These are phyloP conservation scores for Sardinella longiceps DNA, from an alignment of 2,797 vertebrate genomes.

Conservation along the genomic window DNA sequence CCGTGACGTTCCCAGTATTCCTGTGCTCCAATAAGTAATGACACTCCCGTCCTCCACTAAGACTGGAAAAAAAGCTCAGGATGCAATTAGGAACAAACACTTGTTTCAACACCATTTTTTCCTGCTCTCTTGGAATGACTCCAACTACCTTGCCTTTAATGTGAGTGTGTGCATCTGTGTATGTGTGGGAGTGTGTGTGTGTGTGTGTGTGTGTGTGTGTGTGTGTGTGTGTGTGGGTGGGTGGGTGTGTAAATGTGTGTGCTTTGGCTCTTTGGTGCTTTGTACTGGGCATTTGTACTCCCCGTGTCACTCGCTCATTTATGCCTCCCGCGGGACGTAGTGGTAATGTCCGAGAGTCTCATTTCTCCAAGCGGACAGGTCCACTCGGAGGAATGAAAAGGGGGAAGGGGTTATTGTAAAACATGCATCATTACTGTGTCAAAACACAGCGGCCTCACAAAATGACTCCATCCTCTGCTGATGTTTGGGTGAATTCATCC, in stretches of 20 bases:
- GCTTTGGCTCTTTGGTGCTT: slow-evolving; percentile 30
- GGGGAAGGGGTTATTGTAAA: slow-evolving; percentile 72
- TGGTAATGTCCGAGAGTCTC: slow-evolving; percentile 75
- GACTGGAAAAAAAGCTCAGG: slow-evolving; percentile 57
- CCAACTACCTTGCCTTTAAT: slow-evolving; percentile 52
- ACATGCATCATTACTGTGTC: slow-evolving; percentile 77
- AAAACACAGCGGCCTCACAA: slow-evolving; percentile 70
- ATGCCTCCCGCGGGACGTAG: slow-evolving; percentile 69
- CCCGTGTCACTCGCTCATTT: slow-evolving; percentile 65
- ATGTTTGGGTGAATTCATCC: slow-evolving; percentile 71
- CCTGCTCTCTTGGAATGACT: slow-evolving; percentile 55
- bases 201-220: neutral
- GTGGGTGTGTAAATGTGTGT: slow-evolving; percentile 5
- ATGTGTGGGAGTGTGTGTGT: neutral
- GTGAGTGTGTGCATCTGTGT: neutral
- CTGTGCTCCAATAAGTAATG: slow-evolving; percentile 68
- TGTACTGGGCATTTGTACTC: slow-evolving; percentile 38
- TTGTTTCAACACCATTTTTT: slow-evolving; percentile 47
- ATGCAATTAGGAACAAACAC: slow-evolving; percentile 72
- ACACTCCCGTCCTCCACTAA: slow-evolving; percentile 65
- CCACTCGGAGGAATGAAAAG: slow-evolving; percentile 75
- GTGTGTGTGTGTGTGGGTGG: slow-evolving; percentile 12
- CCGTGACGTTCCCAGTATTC: slow-evolving; percentile 61
- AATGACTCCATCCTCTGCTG: slow-evolving; percentile 74
- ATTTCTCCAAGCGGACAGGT: slow-evolving; percentile 75